A percentile compares a stretch with the other conserved stretches of the same genome.
Evolutionary conservation across 2,888 invertebrate genomes (phyloP).

Genomic region (Autographa pulchrina): DNA sequence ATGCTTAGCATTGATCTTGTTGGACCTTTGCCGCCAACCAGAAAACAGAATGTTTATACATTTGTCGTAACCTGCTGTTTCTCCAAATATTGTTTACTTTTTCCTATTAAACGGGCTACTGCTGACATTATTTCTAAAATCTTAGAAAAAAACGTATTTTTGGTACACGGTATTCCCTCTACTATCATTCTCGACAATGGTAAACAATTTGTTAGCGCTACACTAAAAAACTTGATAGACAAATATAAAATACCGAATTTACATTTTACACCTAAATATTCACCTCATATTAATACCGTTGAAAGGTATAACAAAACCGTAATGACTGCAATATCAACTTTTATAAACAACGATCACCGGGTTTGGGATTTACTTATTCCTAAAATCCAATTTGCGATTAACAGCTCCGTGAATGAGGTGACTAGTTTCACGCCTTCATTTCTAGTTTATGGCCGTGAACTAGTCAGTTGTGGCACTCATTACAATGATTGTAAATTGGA

Average conservation of each 20-base stretch:
- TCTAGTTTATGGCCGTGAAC: too few species aligned
- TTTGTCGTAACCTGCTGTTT: slow-evolving; percentile 8
- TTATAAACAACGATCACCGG: slow-evolving; percentile 2
- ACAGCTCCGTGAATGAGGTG: slow-evolving; percentile 5
- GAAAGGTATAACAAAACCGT: slow-evolving; percentile 50
- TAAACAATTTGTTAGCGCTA: slow-evolving; percentile 48
- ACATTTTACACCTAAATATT: slow-evolving; percentile 38
- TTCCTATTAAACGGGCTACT: slow-evolving; percentile 29
- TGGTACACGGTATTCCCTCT: slow-evolving; percentile 59
- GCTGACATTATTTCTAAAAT: not conserved
- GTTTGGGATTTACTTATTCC: slow-evolving; percentile 1
- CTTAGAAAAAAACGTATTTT: slow-evolving; percentile 53
- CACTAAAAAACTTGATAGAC: slow-evolving; percentile 22
- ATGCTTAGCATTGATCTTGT: slow-evolving; percentile 35
- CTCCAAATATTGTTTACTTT: not conserved
- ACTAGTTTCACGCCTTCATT: slow-evolving; percentile 12
- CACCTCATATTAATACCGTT: slow-evolving; percentile 27
- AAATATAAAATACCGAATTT: slow-evolving; percentile 57
- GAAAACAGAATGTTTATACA: slow-evolving; percentile 15
- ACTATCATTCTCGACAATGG: slow-evolving; percentile 60
- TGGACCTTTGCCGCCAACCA: slow-evolving; percentile 35
- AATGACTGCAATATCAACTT: not conserved
- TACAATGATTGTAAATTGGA: not conserved
- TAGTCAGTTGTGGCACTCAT: slow-evolving; percentile 10
- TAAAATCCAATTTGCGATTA: not conserved